Conservation (phyloP, 2,113 vertebrate genomes). For the Bufo gargarizans region DNA sequence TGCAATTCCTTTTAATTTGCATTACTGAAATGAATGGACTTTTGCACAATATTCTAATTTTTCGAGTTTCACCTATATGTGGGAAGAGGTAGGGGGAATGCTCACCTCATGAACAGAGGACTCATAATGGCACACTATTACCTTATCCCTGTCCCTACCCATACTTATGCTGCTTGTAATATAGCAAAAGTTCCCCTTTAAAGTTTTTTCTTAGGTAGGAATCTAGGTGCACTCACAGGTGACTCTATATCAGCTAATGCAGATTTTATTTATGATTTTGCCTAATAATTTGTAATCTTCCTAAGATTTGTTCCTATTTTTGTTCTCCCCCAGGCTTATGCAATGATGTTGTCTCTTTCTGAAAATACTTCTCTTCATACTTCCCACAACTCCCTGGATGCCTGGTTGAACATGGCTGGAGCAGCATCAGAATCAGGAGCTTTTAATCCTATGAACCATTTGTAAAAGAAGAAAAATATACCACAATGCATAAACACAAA, state of each 20-base stretch:
- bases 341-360: slow-evolving; percentile 99
- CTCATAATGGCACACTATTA: no score
- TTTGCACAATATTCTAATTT: no score
- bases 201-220: not conserved
- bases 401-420: slow-evolving; percentile 95
- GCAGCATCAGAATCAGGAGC: slow-evolving; percentile 87
- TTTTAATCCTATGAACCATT: slow-evolving; percentile 96
- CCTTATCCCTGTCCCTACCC: no score
- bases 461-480: slow-evolving; percentile 73
- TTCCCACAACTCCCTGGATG: slow-evolving; percentile 95
- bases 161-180: no score
- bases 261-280: not conserved
- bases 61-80: no score
- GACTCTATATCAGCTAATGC: not conserved
- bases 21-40: no score
- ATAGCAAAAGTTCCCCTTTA: not conserved
- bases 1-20: no score
- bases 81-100: no score
- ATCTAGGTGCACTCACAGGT: not conserved
- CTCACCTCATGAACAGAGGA: no score
- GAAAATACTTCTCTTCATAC: slow-evolving; percentile 93
- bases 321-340: slow-evolving; percentile 85
- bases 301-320: not conserved
- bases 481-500: slow-evolving; percentile 60
- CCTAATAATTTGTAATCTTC: not conserved